Evolutionary conservation across 2,113 vertebrate genomes (phyloP), one percentile per base, ranked within the genome.

Genomic region (Gymnobelideus leadbeateri): DNA sequence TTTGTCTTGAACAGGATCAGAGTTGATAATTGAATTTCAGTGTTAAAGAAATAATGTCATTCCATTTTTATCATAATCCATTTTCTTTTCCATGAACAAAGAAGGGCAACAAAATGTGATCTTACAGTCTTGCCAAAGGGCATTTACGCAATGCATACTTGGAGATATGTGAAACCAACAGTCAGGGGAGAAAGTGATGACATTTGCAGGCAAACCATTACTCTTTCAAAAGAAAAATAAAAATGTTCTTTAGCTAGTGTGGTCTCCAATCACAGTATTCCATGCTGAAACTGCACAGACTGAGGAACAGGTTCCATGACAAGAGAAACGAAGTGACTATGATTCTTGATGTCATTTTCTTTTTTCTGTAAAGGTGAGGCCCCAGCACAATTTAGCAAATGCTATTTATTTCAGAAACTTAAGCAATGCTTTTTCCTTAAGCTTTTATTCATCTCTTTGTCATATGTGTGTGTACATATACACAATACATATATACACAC

Each of bases 111-210:
- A 92, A 50, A 92, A 90, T 94, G 89, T 68, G 96, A 95, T 89
- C 94, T 77, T 89, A 57, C n/a, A 89, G 96, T 51, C 55, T 77
- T 96, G 95, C 96, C 98, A 96, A 92, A 14, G 54, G 57, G 51
- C 84, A 92, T n/a, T 97, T 97, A 89, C 92, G 97, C 94, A 96
- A 96, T 94, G 53, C 95, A 92, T 97, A 94, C 94, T 97, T 97
- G 77, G 92, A 97, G 95, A 93, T 96, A 97, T 84, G 97, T 89
- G 93, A 97, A 92, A 94, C 91, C 92, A 51, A 49, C 51, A 90
- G 84, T 92, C 92, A 97, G 94, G 96, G 95, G 57, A 97, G 93
- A 95, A 96, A 97, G 91, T 5, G 26, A 96, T 91, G 90, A 84
- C n/a, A 50, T 93, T 96, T 96, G 92, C 89, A 96, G 95, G 96